Percentiles rank a stretch among this genome's conserved stretches.
These are phyloP conservation scores for Thripadectes ignobilis DNA, from an alignment of 2,797 vertebrate species.

Conservation along the genomic window DNA sequence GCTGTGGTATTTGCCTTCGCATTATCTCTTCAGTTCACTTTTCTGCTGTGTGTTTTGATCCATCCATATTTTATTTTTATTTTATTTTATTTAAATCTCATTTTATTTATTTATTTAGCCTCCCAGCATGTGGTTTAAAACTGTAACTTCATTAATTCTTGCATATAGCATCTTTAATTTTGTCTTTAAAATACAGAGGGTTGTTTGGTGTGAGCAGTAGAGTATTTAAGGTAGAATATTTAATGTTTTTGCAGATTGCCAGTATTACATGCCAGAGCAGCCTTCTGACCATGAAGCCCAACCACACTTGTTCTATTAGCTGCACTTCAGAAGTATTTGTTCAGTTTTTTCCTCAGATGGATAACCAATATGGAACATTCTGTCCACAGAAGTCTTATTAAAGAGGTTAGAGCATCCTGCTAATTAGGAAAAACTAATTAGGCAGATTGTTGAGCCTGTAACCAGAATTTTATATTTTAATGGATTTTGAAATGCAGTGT, in stretches of 20 bases:
- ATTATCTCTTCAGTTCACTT: not conserved
- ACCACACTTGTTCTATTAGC: slow-evolving; percentile 54
- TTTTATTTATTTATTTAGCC: not conserved
- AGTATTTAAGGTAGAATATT: not conserved
- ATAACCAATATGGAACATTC: slow-evolving; percentile 72
- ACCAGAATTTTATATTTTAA: slow-evolving; percentile 67
- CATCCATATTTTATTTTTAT: not conserved
- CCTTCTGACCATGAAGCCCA: slow-evolving; percentile 38
- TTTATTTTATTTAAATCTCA: not conserved
- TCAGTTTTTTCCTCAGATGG: slow-evolving; percentile 62
- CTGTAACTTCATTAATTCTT: not conserved
- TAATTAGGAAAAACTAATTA: slow-evolving; percentile 71
- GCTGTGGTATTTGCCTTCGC: not conserved
- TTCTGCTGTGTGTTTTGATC: not conserved
- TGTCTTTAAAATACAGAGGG: not conserved
- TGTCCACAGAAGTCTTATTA: slow-evolving; percentile 71
- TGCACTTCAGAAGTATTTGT: slow-evolving; percentile 67
- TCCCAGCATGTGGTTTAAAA: not conserved
- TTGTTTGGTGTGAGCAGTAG: not conserved
- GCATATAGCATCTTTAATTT: not conserved
- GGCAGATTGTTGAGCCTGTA: slow-evolving; percentile 66
- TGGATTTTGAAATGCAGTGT: slow-evolving; percentile 16
- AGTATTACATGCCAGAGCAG: not conserved
- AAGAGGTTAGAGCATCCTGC: slow-evolving; percentile 66
- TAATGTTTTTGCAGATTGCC: not conserved